Evolutionary conservation across 2,888 invertebrate genomes (phyloP), one percentile per base, ranked within the genome.

Genomic region (Philereme vetulata): DNA sequence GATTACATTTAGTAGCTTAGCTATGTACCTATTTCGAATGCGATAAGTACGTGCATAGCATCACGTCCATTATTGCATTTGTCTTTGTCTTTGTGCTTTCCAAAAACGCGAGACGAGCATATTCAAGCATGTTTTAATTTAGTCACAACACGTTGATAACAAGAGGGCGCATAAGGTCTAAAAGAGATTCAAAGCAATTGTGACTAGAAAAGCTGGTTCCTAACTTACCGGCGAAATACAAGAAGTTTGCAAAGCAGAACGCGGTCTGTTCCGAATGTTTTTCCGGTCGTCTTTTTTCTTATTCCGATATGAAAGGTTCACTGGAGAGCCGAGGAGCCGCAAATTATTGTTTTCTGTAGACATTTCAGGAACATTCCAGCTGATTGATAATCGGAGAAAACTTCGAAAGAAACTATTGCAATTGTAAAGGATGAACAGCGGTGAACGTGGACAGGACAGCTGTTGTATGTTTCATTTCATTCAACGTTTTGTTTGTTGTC

Each of bases 311-410:
- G 86, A 83, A 40, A 92, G 77, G 70, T 91, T 91, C 58, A 92
- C 90, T 63, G 91, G 92, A 45, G 92, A 91, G 64, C 92, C 92
- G 43, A 88, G 76, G 56, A 92, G 80, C 67, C 92, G 84, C 67
- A 92, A 72, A 64, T 86, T 90, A 67, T 80, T 76, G 68, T 82
- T 90, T 73, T 92, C 91, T 75, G 90, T 91, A 72, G 92, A 91
- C 91, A 91, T 92, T 80, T 80, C 84, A 82, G 74, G 71, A 68
- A 74, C 81, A 82, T 82, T 62, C 66, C 79, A 78, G 66, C 60
- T 40, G 64, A 58, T 53, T 40, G 64, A 58, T 53, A 50, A 58
- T 59, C 11, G 43, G 7, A 9, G 43, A 10, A 50, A 57, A 49
- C 43, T 51, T 51, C 4, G 8, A 43, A 56, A 3, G 38, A 38